Evolutionary conservation across 2,113 vertebrate species (phyloP), one percentile per base, ranked within the genome.

Genomic region (Thalassoma bifasciatum): DNA sequence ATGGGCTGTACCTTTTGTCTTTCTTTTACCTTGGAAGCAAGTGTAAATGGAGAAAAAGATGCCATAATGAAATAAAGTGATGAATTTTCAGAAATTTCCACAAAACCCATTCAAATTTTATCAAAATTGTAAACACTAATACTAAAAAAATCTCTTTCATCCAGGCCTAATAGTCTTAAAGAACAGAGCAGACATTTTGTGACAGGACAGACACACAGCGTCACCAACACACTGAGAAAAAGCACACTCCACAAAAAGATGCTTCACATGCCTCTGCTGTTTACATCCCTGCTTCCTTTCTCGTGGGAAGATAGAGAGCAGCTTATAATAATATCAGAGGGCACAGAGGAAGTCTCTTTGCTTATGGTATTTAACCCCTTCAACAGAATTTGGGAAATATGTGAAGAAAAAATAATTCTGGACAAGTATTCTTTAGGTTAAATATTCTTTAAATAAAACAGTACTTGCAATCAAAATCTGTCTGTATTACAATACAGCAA

Each of bases 231-330:
- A 24, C 57, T 4, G 10, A 13, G 38, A 8, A 66, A 60, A n/a
- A 49, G 46, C 47, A 54, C 50, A 13, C 59, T 50, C 47, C 37
- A 23, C 14, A 59, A 50, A 54, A 75, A 65, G 77, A 83, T 74
- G 65, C 60, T 61, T 82, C 46, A 72, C 53, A 81, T 72, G 62
- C 70, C 70, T 14, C 40, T 57, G 57, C 37, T 90, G 89, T 92
- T 92, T 91, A 90, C 80, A 77, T 78, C 73, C 72, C 36, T 30
- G 68, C 83, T 84, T 90, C 82, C 91, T 86, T 92, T 92, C 89
- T 91, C 88, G 46, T 90, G 89, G 82, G 85, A 91, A 88, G 16
- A 82, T 30, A 47, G 38, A 40, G 49, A 71, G 67, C 59, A 60
- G 67, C 64, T 86, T 84, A 85, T 84, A 58, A 75, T 53, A 22